Base-by-base conservation (phyloP, 1,140 invertebrate species). In the Agrypnia vestita region DNA sequence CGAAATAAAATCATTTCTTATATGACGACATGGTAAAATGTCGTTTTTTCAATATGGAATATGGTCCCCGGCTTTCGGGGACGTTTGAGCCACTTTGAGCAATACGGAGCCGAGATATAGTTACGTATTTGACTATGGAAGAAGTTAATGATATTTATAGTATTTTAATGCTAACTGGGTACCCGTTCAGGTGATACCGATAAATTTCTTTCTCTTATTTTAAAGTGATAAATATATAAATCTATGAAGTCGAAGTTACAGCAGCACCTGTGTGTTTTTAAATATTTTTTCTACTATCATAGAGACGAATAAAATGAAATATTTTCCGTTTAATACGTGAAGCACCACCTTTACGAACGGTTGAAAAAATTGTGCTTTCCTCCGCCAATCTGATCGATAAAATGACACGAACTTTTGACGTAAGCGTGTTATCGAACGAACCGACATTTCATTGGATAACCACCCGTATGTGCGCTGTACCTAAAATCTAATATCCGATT, bases 91-190 rank as follows among this genome's bases (percentile, higher is more conserved):
- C 79, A 53, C 51, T 49, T 83, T 83, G 82, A 83, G 82, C 82
- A 83, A 80, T 79, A n/a, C 75, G 69, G 72, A 62, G 80, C 75
- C 76, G 72, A 64, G 76, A 79, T 81, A 79, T 80, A 83, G 69
- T 80, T 83, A 81, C 79, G 77, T 83, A 83, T 79, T 83, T 80
- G 64, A 76, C 79, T 81, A 83, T 83, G 82, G 82, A 83, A 83
- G 82, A 83, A 76, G 69, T 72, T 49, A 79, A 77, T 83, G 82
- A 83, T 83, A 83, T 78, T 73, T 79, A 82, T 80, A 82, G 76
- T 71, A 76, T 74, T 61, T 79, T 73, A 56, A 80, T 74, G 43
- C 79, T 80, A 83, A 78, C 76, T 35, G 71, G 71, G 59, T 76
- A 83, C 76, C 79, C 53, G 13, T 73, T 73, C 74, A 53, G 61